Evolutionary conservation across 2,888 invertebrate species (phyloP), one percentile per base, ranked within the genome.

Genomic region (Parthenolecanium corni): DNA sequence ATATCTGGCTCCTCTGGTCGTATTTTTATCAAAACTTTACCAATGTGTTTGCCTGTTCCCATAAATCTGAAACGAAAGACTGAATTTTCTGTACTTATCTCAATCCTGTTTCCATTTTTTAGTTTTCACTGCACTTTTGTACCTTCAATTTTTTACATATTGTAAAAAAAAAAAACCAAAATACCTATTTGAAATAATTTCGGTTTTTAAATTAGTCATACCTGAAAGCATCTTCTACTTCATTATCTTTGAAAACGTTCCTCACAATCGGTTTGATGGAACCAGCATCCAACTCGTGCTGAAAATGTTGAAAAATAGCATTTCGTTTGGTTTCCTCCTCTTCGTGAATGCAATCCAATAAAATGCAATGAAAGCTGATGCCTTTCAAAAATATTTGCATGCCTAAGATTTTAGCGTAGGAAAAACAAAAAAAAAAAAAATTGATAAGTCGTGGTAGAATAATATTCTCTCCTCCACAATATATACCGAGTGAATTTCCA

Each of bases 331-430:
- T 74, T 24, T 71, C 69, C 51, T 70, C 71, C 49, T 71, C 71
- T 66, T 76, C 77, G 72, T 80, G 79, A 64, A 81, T 71, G 3
- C 79, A 76, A 69, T 80, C 80, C 66, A 80, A 72, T 20, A 80
- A 73, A 65, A 81, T 79, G 63, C 61, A 49, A 49, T 61, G 61
- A 21, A 61, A 61, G 65, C 82, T 81, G 23, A 83, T 77, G 69
- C 85, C 61, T 5, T 49, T 49, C 24, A 61, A 38, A 51, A 61
- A 61, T 61, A 61, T 23, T 20, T 51, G 47, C 84, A 66, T 82
- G 82, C 58, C 85, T 73, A 25, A 4, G 14, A 42, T 6, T 31
- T 31, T 31, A 9, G 9, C 5, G 31, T 31, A 31, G 5, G 9
- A 31, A 31, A 31, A 31, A 31, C 31, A 42, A 42, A 42, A 4